phyloP scores from a whole-genome alignment of 2,797 vertebrate species.

The Hirundo rustica region DNA sequence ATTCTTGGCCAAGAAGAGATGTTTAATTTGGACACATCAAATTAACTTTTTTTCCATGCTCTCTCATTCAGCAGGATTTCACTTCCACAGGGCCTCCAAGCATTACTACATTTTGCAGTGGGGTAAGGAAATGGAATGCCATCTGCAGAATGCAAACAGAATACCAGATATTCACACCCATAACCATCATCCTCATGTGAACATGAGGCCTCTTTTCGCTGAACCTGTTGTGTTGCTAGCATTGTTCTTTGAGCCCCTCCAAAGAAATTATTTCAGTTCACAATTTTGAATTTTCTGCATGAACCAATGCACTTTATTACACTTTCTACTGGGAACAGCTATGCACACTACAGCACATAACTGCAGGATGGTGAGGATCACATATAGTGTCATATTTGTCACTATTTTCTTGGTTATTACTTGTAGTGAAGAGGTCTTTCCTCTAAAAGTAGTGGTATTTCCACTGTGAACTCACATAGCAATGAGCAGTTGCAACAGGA shows the following conservation, averaged over 20 bases:
- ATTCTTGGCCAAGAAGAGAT: background rate
- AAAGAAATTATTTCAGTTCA: background rate
- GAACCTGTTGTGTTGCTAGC: background rate
- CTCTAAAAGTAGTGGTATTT: background rate
- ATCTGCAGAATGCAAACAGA: background rate
- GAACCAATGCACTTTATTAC: background rate
- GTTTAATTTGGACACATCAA: background rate
- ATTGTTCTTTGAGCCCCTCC: background rate
- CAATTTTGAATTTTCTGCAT: background rate
- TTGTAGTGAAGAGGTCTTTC: background rate
- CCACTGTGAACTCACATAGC: background rate
- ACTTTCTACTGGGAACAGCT: background rate
- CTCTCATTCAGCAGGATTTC: background rate
- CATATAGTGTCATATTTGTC: background rate
- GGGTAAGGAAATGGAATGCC: background rate
- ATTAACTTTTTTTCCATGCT: background rate
- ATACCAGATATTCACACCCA: background rate
- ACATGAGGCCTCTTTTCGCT: background rate
- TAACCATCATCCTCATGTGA: background rate
- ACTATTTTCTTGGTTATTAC: background rate
- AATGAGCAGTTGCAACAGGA: background rate
- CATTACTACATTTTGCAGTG: background rate
- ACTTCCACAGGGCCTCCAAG: background rate
- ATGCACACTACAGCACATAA: accelerated
- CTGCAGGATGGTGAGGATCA: background rate